Base-by-base conservation (phyloP, 2,113 vertebrate species). In the Azemiops feae region DNA sequence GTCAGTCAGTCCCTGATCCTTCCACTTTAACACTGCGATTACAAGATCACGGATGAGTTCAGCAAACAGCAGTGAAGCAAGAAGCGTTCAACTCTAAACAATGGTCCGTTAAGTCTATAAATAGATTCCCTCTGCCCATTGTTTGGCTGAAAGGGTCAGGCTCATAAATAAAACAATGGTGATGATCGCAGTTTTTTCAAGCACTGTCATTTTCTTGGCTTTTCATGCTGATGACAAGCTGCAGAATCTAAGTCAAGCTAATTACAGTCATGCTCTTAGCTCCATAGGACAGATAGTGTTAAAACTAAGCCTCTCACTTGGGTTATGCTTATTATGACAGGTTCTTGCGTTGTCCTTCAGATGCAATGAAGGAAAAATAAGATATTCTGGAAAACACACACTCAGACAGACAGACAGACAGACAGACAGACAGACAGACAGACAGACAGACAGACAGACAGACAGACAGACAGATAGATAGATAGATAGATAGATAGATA, bases 321-420 rank as follows among this genome's bases (percentile, higher is more conserved):
- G 27, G 25, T 39, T 74, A 5, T 5, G 5, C n/a, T 74, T 20
- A 22, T 43, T 94, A 7, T 39, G 85, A 60, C 8, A 94, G 39
- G 27, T 23, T 88, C 27, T 34, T 86, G 96, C 95, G 95, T 54
- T 43, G 91, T 64, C 69, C 89, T 95, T 88, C 30, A 85, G 30
- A 3, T 53, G 86, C 22, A 96, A 22, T 2, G 18, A 88, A 86
- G 55, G 57, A 89, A 93, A 86, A 47, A 86, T 86, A 88, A 90
- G 1, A 1, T 88, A 39, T 87, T 60, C 91, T 54, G 5, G 45
- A 85, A 94, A 95, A 94, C 85, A 5, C 3, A 14, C 60, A 12
- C 0, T 64, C 58, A 47, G 7, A 47, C 5, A 47, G 47, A 47
- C 1, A 47, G 47, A 47, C 1, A 47, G 47, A 47, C 1, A 47